Percentiles rank a stretch among this genome's conserved stretches.
Evolutionary conservation across 2,113 vertebrate genomes (phyloP).

Genomic region (Cochlearius cochlearius): DNA sequence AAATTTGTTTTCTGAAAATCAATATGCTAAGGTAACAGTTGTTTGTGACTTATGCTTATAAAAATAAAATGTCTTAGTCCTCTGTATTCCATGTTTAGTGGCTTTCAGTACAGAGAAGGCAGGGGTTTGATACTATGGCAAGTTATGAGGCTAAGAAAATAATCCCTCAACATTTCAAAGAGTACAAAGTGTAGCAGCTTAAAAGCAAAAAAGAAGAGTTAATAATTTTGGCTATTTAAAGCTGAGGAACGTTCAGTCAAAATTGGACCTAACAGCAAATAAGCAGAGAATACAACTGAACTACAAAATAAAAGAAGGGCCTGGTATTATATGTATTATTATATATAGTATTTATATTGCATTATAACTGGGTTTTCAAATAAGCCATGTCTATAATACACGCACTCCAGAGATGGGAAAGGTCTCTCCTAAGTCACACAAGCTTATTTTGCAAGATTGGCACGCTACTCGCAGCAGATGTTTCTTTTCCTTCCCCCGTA

Average conservation of each 20-base stretch:
- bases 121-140: background rate
- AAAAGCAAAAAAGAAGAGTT: background rate
- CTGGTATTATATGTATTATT: background rate
- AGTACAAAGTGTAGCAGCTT: background rate
- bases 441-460: background rate
- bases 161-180: background rate
- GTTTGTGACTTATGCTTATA: background rate
- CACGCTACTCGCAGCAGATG: rapidly evolving
- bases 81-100: background rate
- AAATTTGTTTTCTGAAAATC: background rate
- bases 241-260: background rate
- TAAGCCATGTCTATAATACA: background rate
- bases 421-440: background rate
- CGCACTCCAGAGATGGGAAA: rapidly evolving
- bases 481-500: background rate
- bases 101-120: background rate
- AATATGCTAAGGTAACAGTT: background rate
- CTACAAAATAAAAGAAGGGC: background rate
- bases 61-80: background rate
- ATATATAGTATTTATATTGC: rapidly evolving
- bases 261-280: background rate
- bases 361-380: background rate
- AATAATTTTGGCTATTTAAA: background rate
- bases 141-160: background rate
- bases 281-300: background rate